phyloP scores from a whole-genome alignment of 2,888 invertebrate species.

The Drosophila yooni region DNA sequence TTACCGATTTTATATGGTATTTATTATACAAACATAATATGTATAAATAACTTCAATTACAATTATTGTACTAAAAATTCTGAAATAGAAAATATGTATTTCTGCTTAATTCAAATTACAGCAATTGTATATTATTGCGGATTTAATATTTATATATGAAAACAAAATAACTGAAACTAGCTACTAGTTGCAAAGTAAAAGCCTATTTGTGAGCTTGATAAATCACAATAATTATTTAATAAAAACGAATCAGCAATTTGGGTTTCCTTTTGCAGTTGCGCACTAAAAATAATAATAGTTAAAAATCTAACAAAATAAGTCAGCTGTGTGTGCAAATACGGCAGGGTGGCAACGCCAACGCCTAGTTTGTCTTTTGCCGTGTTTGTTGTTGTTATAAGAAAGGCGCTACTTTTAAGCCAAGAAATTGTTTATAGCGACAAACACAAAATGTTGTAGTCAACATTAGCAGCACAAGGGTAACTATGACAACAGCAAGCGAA shows the following conservation, averaged over 20 bases:
- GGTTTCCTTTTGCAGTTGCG: slow-evolving; percentile 22
- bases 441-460: slow-evolving; percentile 22
- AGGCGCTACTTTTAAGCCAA: slow-evolving; percentile 53
- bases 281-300: neutral
- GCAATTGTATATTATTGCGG: slow-evolving; percentile 39
- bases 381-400: slow-evolving; percentile 13
- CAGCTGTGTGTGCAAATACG: slow-evolving; percentile 31
- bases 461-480: neutral
- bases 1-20: slow-evolving; percentile 27
- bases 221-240: slow-evolving; percentile 37
- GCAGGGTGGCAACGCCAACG: slow-evolving; percentile 39
- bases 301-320: neutral
- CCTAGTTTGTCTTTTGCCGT: slow-evolving; percentile 10
- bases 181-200: slow-evolving; percentile 42
- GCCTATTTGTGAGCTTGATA: slow-evolving; percentile 34
- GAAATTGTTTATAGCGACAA: slow-evolving; percentile 23
- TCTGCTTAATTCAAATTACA: slow-evolving; percentile 44
- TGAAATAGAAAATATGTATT: slow-evolving; percentile 36
- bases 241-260: slow-evolving; percentile 15
- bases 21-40: slow-evolving; percentile 31
- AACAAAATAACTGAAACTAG: slow-evolving; percentile 44
- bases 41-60: slow-evolving; percentile 47
- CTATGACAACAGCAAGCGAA: slow-evolving; percentile 53
- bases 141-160: slow-evolving; percentile 28
- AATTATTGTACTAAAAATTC: slow-evolving; percentile 49